Conservation (phyloP, 1,140 invertebrate genomes). For the Zophobas atratus region DNA sequence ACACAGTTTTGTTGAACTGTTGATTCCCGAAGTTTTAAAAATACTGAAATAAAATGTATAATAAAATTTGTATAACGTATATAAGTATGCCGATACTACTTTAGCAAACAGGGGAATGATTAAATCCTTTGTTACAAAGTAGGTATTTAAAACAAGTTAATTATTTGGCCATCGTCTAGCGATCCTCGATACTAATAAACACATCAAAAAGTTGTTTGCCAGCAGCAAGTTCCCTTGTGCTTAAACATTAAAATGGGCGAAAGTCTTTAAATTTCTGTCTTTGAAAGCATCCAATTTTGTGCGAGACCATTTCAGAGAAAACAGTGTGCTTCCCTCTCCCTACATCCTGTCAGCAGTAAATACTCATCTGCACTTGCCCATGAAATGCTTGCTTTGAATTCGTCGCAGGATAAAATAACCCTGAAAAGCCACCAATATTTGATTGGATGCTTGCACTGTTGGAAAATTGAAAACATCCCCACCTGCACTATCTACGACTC, state of each 20-base stretch:
- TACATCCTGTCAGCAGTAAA: conserved; percentile 44
- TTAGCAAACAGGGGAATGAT: too few relatives aligned
- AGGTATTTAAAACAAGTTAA: too few relatives aligned
- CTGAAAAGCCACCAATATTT: conserved; percentile 16
- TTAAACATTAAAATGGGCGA: conserved; percentile 4
- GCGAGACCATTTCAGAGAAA: conserved; percentile 46
- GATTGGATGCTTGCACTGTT: conserved; percentile 28
- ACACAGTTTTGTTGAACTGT: too few relatives aligned
- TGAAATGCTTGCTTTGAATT: conserved; percentile 3
- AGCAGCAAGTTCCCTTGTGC: neutral
- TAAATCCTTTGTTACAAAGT: too few relatives aligned
- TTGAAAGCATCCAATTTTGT: conserved; percentile 49
- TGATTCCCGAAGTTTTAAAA: too few relatives aligned
- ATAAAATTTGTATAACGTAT: too few relatives aligned
- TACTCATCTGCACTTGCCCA: conserved; percentile 40
- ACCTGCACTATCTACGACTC: conserved; percentile 23
- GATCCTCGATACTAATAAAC: too few relatives aligned
- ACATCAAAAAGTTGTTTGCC: neutral
- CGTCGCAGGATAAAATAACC: neutral
- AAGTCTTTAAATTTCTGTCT: conserved; percentile 41
- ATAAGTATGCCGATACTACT: too few relatives aligned
- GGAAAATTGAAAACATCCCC: conserved; percentile 51
- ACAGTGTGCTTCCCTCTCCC: conserved; percentile 20
- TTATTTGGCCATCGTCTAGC: too few relatives aligned
- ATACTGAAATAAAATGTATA: too few relatives aligned